These are phyloP conservation scores for Oxyruncus cristatus DNA, from an alignment of 2,113 vertebrate genomes.

Conservation along the genomic window DNA sequence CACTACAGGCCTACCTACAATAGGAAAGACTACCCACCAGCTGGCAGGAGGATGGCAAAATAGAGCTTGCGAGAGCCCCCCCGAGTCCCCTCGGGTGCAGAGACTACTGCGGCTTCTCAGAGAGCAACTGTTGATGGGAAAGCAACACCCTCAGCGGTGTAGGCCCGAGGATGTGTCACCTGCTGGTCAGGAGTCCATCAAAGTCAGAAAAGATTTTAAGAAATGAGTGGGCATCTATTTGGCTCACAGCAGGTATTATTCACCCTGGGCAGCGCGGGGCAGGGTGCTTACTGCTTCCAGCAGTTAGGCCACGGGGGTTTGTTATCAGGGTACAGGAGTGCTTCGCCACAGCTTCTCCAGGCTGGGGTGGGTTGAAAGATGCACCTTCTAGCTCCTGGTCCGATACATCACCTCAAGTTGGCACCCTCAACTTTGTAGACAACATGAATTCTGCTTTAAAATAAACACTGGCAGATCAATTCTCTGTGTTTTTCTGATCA, in stretches of 20 bases:
- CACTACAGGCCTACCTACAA: not conserved
- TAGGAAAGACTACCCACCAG: not conserved
- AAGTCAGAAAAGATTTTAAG: not conserved
- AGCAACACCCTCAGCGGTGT: not conserved
- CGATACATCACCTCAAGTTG: rapidly evolving
- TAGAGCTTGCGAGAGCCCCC: not conserved
- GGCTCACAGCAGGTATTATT: not conserved
- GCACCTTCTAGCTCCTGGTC: not conserved
- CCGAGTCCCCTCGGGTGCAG: not conserved
- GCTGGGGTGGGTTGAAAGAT: not conserved
- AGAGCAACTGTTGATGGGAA: rapidly evolving
- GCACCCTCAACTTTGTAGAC: not conserved
- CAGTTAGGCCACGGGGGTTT: not conserved
- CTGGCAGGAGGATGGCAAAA: not conserved
- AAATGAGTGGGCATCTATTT: not conserved
- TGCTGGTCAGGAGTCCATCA: not conserved
- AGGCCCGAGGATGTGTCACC: not conserved
- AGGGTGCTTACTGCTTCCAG: not conserved
- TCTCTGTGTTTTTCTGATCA: not conserved
- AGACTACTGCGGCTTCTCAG: not conserved
- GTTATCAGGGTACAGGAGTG: not conserved
- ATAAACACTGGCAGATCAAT: not conserved
- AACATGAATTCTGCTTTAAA: not conserved
- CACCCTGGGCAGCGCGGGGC: not conserved
- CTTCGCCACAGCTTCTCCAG: not conserved